These are phyloP conservation scores for Pandion haliaetus DNA, from an alignment of 2,113 vertebrate species.

Conservation along the genomic window DNA sequence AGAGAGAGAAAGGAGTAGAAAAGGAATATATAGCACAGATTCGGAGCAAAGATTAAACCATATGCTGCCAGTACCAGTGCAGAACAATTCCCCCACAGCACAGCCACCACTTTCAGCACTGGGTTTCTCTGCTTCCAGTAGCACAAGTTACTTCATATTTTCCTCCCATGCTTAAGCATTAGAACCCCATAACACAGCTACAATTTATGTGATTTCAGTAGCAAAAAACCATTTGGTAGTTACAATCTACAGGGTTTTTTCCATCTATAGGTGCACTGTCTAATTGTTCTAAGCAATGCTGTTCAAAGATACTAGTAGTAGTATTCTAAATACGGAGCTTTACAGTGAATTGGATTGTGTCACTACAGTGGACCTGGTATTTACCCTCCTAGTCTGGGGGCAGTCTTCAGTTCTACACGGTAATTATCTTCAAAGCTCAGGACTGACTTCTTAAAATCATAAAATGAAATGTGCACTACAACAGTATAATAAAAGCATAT, in stretches of 20 bases:
- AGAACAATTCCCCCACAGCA: neutral
- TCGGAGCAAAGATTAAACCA: neutral
- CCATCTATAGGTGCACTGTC: neutral
- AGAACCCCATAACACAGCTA: neutral
- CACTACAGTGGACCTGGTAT: neutral
- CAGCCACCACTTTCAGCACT: neutral
- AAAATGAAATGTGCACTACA: neutral
- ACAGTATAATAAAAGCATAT: neutral
- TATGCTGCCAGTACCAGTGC: neutral
- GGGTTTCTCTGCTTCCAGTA: neutral
- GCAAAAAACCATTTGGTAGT: neutral
- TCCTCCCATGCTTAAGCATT: neutral
- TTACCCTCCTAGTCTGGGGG: neutral
- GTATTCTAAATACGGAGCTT: neutral
- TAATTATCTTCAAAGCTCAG: neutral
- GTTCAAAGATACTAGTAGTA: neutral
- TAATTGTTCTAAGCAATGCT: neutral
- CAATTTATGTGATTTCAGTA: neutral
- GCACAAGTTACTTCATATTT: accelerated
- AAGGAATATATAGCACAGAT: neutral
- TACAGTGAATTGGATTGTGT: neutral
- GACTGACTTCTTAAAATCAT: neutral
- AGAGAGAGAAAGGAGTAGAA: neutral
- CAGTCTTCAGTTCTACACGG: neutral
- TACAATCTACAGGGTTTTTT: accelerated